These are phyloP conservation scores for Drosophila trapezifrons DNA, from an alignment of 1,140 invertebrate species.

Conservation along the genomic window DNA sequence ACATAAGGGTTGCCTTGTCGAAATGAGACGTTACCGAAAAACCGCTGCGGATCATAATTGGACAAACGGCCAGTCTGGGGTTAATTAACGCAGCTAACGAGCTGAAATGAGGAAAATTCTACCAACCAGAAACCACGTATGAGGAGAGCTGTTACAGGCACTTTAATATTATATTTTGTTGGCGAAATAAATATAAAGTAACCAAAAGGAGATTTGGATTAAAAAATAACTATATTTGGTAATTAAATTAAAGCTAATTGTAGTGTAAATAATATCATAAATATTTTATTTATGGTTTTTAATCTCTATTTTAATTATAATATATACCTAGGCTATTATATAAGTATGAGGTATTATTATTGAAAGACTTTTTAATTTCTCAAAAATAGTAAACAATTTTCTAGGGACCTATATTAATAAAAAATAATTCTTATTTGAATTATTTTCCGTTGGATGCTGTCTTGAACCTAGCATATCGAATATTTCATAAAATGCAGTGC, in stretches of 20 bases:
- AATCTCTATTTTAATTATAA: too few species aligned
- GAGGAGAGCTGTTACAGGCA: too few species aligned
- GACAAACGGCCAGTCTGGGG: constrained; percentile 29
- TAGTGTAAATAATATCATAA: too few species aligned
- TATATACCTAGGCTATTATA: too few species aligned
- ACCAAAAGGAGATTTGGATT: background rate
- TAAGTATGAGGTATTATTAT: too few species aligned
- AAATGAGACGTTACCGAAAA: constrained; percentile 48
- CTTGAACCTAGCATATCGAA: background rate
- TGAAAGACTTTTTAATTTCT: too few species aligned
- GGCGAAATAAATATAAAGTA: background rate
- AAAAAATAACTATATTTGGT: background rate
- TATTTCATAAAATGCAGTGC: constrained; percentile 1
- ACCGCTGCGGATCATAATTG: constrained; percentile 45
- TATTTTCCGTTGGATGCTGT: too few species aligned
- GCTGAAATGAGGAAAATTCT: constrained; percentile 15
- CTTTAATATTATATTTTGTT: background rate
- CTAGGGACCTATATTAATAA: too few species aligned
- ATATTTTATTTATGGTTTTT: too few species aligned
- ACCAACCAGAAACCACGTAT: background rate
- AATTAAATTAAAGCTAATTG: background rate
- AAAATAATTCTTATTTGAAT: too few species aligned
- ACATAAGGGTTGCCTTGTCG: constrained; percentile 42
- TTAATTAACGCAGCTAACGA: constrained; percentile 51
- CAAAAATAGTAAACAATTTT: background rate